Evolutionary conservation across 2,888 invertebrate genomes (phyloP).

Genomic region (Neoitamus cyanurus): DNA sequence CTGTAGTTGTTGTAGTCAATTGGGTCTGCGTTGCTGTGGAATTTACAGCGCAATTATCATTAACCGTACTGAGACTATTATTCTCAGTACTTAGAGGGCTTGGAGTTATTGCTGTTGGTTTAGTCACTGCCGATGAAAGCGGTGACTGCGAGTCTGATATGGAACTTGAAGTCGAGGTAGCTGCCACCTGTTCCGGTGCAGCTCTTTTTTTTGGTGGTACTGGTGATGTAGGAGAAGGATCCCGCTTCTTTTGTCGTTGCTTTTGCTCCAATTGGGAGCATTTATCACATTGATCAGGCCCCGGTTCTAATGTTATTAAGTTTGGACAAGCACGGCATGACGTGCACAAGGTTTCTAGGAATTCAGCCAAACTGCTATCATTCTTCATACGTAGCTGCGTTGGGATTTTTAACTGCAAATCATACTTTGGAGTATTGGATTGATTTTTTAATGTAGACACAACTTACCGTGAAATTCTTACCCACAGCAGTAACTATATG

Average conservation of each 20-base stretch:
- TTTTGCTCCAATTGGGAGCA: conserved; percentile 56
- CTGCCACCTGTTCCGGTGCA: conserved; percentile 58
- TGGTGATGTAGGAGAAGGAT: conserved; percentile 18
- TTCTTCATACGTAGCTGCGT: conserved; percentile 63
- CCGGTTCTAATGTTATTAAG: conserved; percentile 64
- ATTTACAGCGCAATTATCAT: neutral
- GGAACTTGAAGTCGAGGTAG: conserved; percentile 62
- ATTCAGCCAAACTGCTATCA: conserved; percentile 63
- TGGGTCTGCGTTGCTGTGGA: conserved; percentile 39
- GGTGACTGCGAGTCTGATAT: conserved; percentile 55
- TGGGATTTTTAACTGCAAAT: conserved; percentile 64
- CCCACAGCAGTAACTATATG: conserved; percentile 66
- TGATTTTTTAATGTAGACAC: neutral
- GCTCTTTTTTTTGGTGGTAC: conserved; percentile 15
- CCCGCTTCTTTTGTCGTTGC: neutral
- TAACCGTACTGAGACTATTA: neutral
- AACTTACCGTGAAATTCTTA: conserved; percentile 65
- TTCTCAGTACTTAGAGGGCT: conserved; percentile 1
- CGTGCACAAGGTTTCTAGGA: conserved; percentile 64
- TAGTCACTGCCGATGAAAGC: neutral
- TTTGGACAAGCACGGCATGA: conserved; percentile 66
- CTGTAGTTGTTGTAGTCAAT: conserved; percentile 55
- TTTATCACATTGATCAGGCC: conserved; percentile 66
- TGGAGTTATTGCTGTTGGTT: neutral
- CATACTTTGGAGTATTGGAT: neutral